phyloP scores from a whole-genome alignment of 2,888 invertebrate species.

The Morinoia aosen region DNA sequence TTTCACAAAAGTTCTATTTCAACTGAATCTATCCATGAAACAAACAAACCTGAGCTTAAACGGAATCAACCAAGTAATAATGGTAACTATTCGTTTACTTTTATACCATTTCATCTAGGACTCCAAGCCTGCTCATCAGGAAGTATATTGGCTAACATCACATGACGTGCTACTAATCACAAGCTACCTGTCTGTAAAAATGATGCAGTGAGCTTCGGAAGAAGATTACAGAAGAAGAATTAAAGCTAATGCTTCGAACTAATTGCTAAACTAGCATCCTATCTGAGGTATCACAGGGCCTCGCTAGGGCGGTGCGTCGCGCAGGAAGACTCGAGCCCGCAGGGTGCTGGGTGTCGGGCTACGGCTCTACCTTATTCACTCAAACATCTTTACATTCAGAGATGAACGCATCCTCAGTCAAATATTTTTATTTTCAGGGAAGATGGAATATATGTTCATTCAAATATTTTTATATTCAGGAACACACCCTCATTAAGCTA shows the following conservation, averaged over 20 bases:
- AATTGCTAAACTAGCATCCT: constrained; percentile 38
- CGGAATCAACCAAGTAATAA: too few species aligned
- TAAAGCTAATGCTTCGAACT: constrained; percentile 43
- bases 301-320: constrained; percentile 7
- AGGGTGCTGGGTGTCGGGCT: not conserved
- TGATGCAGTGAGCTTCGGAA: constrained; percentile 30
- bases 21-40: too few species aligned
- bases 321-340: not conserved
- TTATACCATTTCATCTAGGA: too few species aligned
- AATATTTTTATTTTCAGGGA: not conserved
- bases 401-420: not conserved
- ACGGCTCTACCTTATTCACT: not conserved
- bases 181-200: not conserved
- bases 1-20: too few species aligned
- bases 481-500: not conserved
- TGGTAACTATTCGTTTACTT: too few species aligned
- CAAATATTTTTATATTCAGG: not conserved
- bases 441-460: not conserved
- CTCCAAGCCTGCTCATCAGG: too few species aligned
- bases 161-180: too few species aligned
- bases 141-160: too few species aligned
- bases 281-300: constrained; percentile 44
- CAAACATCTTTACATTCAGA: not conserved
- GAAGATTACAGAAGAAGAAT: constrained; percentile 42
- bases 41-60: too few species aligned